Evolutionary conservation across 2,888 invertebrate genomes (phyloP), one percentile per base, ranked within the genome.

Genomic region (Macropis europaea): DNA sequence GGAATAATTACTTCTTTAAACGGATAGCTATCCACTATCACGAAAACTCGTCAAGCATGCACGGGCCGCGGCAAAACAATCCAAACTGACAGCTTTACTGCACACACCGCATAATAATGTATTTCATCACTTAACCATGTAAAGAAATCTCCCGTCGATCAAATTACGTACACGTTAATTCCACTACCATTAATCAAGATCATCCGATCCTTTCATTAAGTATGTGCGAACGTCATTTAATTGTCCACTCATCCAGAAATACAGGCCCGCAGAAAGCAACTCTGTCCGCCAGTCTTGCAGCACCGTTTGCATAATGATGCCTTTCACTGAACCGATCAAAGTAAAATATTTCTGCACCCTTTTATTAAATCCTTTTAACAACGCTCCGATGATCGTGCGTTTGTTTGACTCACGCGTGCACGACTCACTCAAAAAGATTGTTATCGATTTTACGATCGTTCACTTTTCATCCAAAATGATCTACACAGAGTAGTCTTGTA

Each of bases 131-230:
- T 52, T 61, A 52, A 34, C 56, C 43, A 50, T 38, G 52, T 45
- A 38, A 68, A 48, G 57, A 32, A 69, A 57, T 52, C 36, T 22
- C 24, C 45, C 50, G 50, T 68, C 69, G 69, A 69, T 69, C 57
- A 52, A 38, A 70, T 57, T 69, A 30, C 69, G 45, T 69, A 22
- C 52, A 45, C 57, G n/a, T 69, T 50, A 40, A 38, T 52, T 47
- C 43, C 26, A 52, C 24, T 53, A 26, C 52, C 57, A 68, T 69
- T 68, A 68, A 69, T 69, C 70, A 70, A 71, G 61, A 54, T 50
- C 71, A 42, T 34, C 70, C 15, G 32, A 57, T 57, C 69, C 63
- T 67, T 61, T 53, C 52, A 52, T 69, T 68, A 70, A 61, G 30
- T 32, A 19, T 50, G 19, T 30, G 30, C 45, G 52, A 60, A 48